Percentiles rank a stretch among this genome's conserved stretches.
phyloP scores from a whole-genome alignment of 2,888 invertebrate species.

The Hedychridium roseum region DNA sequence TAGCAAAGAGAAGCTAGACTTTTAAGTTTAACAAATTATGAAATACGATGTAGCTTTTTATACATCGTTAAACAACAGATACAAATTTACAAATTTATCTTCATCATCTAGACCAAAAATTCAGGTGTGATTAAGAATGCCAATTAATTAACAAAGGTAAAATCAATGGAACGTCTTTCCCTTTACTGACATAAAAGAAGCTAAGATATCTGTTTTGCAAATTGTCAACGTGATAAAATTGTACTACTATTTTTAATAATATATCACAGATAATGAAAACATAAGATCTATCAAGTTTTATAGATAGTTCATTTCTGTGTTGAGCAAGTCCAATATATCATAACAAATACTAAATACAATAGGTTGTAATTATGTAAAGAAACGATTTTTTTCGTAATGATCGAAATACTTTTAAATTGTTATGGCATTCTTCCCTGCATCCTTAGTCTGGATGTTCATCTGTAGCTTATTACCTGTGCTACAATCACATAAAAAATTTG shows the following conservation, averaged over 20 bases:
- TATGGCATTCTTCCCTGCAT: slow-evolving; percentile 44
- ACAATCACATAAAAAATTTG: slow-evolving; percentile 43
- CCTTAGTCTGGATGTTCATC: slow-evolving; percentile 26
- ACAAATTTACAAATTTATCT: slow-evolving; percentile 27
- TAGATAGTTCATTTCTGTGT: slow-evolving; percentile 12
- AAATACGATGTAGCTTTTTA: slow-evolving; percentile 36
- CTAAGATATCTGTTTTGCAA: slow-evolving; percentile 28
- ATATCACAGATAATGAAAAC: slow-evolving; percentile 43
- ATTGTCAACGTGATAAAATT: slow-evolving; percentile 32
- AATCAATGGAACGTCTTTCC: too few species aligned
- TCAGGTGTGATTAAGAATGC: slow-evolving; percentile 45
- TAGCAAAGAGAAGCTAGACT: slow-evolving; percentile 51
- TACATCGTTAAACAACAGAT: slow-evolving; percentile 12
- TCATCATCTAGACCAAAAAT: slow-evolving; percentile 20
- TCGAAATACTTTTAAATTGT: slow-evolving; percentile 10
- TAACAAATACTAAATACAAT: slow-evolving; percentile 15
- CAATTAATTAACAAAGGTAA: slow-evolving; percentile 27
- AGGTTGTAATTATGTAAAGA: slow-evolving; percentile 22
- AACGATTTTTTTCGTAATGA: slow-evolving; percentile 12
- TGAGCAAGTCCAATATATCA: slow-evolving; percentile 14
- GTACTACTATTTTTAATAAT: slow-evolving; percentile 31
- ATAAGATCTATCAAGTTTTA: slow-evolving; percentile 30
- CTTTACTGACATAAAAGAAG: too few species aligned
- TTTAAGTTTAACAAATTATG: slow-evolving; percentile 38
- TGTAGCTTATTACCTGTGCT: slow-evolving; percentile 42